These are phyloP conservation scores for Eurystomus gularis DNA, from an alignment of 2,113 vertebrate genomes.

Conservation along the genomic window DNA sequence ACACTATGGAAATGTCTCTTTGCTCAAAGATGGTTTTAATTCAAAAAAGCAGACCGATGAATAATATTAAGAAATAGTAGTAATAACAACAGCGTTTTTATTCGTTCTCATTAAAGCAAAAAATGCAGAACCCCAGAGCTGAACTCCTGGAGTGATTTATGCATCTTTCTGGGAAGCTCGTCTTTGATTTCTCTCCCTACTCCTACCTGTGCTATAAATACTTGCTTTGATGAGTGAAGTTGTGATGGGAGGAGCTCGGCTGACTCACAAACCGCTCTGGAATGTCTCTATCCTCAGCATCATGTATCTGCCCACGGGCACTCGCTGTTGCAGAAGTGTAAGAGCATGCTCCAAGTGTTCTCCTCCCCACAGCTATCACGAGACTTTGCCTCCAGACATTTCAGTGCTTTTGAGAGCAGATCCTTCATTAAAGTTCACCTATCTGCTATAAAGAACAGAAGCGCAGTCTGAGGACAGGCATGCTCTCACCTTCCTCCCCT, in stretches of 20 bases:
- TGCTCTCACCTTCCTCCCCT: background rate
- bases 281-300: slow-evolving; percentile 23
- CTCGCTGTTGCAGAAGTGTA: background rate
- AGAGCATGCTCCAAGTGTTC: background rate
- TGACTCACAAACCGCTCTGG: background rate
- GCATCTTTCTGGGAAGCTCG: slow-evolving; percentile 40
- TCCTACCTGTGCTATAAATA: slow-evolving; percentile 69
- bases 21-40: background rate
- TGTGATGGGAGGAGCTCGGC: slow-evolving; percentile 44
- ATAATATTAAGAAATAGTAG: slow-evolving; percentile 11
- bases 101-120: background rate
- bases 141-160: slow-evolving; percentile 64
- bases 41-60: background rate
- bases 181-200: slow-evolving; percentile 38
- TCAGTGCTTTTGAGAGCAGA: background rate
- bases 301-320: slow-evolving; percentile 20
- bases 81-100: background rate
- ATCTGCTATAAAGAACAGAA: background rate
- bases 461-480: accelerated
- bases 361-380: background rate
- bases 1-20: background rate
- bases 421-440: background rate
- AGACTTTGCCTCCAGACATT: background rate
- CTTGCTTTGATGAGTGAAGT: slow-evolving; percentile 62
- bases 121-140: slow-evolving; percentile 48